These are phyloP conservation scores for Peromyscus attwateri DNA, from an alignment of 2,797 vertebrate genomes.

Conservation along the genomic window DNA sequence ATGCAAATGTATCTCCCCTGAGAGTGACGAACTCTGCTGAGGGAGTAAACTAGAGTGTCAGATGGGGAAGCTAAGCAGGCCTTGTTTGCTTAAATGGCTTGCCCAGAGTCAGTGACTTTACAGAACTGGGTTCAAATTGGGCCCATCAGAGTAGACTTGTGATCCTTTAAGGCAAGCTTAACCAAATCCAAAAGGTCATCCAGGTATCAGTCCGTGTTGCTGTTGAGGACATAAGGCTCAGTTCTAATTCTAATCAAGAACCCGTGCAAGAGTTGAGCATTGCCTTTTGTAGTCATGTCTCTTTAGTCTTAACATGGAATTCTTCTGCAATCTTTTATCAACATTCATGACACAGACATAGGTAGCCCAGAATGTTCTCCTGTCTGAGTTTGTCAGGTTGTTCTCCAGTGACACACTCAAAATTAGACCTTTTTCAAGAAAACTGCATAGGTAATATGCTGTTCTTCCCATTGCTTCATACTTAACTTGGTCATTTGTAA, in stretches of 20 bases:
- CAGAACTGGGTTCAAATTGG: background rate
- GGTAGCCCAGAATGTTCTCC: background rate
- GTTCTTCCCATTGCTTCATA: background rate
- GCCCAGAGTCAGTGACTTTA: background rate
- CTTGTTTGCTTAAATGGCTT: background rate
- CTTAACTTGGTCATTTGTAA: slow-evolving; percentile 24
- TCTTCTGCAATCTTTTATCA: background rate
- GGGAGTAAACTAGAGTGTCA: background rate
- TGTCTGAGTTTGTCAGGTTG: background rate
- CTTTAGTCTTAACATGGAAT: background rate
- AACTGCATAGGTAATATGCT: background rate
- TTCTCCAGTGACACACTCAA: background rate
- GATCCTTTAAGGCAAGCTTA: background rate
- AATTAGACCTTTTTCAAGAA: slow-evolving; percentile 11
- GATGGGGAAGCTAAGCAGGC: background rate
- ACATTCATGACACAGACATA: background rate
- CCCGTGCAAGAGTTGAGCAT: background rate
- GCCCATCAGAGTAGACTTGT: background rate
- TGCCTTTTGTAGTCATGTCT: background rate
- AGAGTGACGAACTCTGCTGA: background rate
- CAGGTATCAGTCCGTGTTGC: background rate
- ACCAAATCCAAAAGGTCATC: background rate
- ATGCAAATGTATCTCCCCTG: background rate
- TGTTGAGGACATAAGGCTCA: background rate
- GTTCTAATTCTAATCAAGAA: background rate